Evolutionary conservation across 2,113 vertebrate genomes (phyloP), one percentile per base, ranked within the genome.

Genomic region (Panurus biarmicus): DNA sequence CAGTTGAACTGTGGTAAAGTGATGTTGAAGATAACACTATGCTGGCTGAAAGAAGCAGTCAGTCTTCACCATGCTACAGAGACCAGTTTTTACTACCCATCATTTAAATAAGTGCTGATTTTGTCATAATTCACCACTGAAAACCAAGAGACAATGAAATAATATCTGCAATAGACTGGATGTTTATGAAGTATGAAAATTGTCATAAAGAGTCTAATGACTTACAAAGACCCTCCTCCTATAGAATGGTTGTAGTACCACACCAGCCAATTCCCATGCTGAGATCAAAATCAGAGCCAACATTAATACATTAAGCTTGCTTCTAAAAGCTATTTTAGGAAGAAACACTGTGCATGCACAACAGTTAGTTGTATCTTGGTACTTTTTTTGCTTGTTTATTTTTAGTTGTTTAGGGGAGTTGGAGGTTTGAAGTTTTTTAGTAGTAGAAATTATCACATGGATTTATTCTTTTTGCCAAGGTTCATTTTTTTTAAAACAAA

Each of bases 1-100:
- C 70, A 56, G n/a, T 5, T 33, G 53, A 82, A 29, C 12, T 11
- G 4, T 29, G 3, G 5, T 19, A 13, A 9, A 48, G 17, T 29
- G 31, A 69, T 61, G 38, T 15, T 65, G 28, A 85, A 53, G n/a
- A 29, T 56, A 51, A 31, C 0, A 0, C 12, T 72, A 1, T 14
- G 15, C n/a, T 66, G 64, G 9, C 18, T 25, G 35, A 71, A 81
- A 67, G n/a, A 25, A 79, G 25, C 6, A 69, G 22, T n/a, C 6
- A 69, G 22, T n/a, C 15, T 48, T 85, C 31, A 42, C 16, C 36
- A 35, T 28, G 17, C 28, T 84, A 17, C 4, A 20, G 19, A 80
- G 12, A 31, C 9, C 36, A 45, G 13, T 21, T 91, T 78, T 56
- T 53, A 31, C 11, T 24, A 44, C 4, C 15, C 21, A 13, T 14